Base-by-base conservation (phyloP, 1,140 invertebrate genomes). In the Bilobella aurantiaca region DNA sequence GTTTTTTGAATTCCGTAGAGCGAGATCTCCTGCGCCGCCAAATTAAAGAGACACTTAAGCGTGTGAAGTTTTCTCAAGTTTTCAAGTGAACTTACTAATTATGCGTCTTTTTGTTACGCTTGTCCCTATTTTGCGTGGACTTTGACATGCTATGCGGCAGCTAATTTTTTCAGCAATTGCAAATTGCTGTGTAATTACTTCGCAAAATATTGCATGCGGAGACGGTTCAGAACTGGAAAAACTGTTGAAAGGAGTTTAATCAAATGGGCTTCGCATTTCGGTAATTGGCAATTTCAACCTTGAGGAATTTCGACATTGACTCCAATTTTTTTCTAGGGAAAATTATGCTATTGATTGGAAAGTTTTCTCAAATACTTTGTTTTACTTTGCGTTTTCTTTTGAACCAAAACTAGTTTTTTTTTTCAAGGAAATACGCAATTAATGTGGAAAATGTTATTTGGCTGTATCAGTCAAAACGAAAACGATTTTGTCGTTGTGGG, bases 111-210 rank as follows among this genome's bases (percentile, higher is more conserved):
- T 5, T 5, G 25, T 3, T 14, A 12, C 49, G 5, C 49, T 42
- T 12, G 37, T 42, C n/a, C n/a, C n/a, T 42, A 12, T 42, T 42
- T n/a, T 42, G n/a, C 8, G 8, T 42, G 8, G 12, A 5, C 49
- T 23, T 53, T 53, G 5, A 42, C 34, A 42, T 23, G 12, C 49
- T 53, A n/a, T n/a, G n/a, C n/a, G n/a, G n/a, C n/a, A n/a, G 12
- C 49, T 53, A 53, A 53, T 53, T 53, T 53, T 5, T 5, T 18
- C 14, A 53, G 3, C 25, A 53, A 53, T 53, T 53, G 12, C 49
- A 53, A 53, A 53, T 53, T 53, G 23, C 49, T 53, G 12, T 42
- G 37, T 53, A 12, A 53, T 53, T 53, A 53, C 25, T 53, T 53
- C 3, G 49, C 49, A 53, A n/a, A n/a, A 42, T 42, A 8, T 42